Percentiles rank a stretch among this genome's conserved stretches.
Evolutionary conservation across 2,113 vertebrate genomes (phyloP).

Genomic region (Carassius carassius): DNA sequence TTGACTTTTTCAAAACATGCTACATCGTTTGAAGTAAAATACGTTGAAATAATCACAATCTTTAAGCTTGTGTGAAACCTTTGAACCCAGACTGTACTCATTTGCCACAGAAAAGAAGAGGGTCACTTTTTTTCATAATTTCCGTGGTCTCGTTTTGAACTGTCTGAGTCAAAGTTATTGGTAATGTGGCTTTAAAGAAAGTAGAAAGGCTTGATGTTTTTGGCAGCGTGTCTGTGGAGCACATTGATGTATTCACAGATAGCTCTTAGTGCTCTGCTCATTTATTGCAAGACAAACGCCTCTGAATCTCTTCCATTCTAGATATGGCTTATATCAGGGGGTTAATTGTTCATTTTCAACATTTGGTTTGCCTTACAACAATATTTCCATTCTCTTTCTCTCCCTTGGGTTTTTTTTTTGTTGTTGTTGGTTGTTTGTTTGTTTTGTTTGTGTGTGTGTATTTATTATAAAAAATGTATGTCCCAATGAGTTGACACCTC

Average conservation of each 20-base stretch:
- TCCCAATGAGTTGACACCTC: too few species aligned
- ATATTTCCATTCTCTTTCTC: too few species aligned
- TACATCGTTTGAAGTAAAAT: background rate
- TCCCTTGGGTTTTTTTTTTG: too few species aligned
- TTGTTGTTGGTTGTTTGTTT: too few species aligned
- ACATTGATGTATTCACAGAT: conserved; percentile 88
- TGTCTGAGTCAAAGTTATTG: conserved; percentile 63
- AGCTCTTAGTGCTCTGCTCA: conserved; percentile 82
- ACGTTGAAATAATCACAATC: background rate
- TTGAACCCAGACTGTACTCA: background rate
- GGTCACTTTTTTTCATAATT: background rate
- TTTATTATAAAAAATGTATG: too few species aligned
- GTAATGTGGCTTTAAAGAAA: conserved; percentile 48
- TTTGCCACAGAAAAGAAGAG: background rate
- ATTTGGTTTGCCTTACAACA: too few species aligned
- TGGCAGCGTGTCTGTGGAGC: conserved; percentile 83
- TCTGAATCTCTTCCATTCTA: conserved; percentile 70
- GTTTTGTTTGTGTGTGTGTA: too few species aligned
- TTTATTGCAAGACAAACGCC: conserved; percentile 82
- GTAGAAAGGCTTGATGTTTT: conserved; percentile 73
- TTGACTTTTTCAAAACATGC: background rate
- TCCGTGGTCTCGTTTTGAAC: conserved; percentile 56
- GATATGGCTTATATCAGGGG: too few species aligned
- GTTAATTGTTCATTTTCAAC: too few species aligned
- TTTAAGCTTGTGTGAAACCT: background rate